Percentiles rank a stretch among this genome's conserved stretches.
phyloP scores from a whole-genome alignment of 2,113 vertebrate species.

The Hypocryptadius cinnamomeus region DNA sequence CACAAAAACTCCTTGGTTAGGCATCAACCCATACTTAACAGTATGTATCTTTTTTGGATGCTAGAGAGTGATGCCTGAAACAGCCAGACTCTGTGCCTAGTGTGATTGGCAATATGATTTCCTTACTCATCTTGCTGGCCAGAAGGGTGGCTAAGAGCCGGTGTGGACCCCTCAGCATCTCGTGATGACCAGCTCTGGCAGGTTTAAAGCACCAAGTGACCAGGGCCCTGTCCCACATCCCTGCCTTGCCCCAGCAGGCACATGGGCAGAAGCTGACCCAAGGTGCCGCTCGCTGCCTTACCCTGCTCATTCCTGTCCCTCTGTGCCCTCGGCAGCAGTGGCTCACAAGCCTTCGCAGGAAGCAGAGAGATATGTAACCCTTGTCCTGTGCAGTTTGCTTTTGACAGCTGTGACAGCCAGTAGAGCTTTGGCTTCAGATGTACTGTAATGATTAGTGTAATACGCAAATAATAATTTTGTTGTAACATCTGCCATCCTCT shows the following conservation, averaged over 20 bases:
- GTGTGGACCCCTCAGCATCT: not conserved
- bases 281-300: rapidly evolving
- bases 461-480: constrained; percentile 38
- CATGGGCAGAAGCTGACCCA: not conserved
- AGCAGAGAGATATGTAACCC: not conserved
- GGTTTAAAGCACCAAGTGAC: rapidly evolving
- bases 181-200: rapidly evolving
- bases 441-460: not conserved
- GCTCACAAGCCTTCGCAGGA: not conserved
- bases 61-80: not conserved
- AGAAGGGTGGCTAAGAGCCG: rapidly evolving
- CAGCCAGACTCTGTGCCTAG: rapidly evolving
- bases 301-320: not conserved
- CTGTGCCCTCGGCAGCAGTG: rapidly evolving
- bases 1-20: not conserved
- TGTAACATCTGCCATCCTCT: constrained; percentile 30
- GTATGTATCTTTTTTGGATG: not conserved
- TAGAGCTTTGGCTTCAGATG: not conserved
- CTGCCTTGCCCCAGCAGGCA: not conserved
- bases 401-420: not conserved
- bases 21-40: not conserved
- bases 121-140: not conserved
- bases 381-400: not conserved
- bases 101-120: not conserved
- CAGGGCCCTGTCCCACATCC: rapidly evolving